phyloP scores from a whole-genome alignment of 1,140 invertebrate genomes.

The Musca domestica region DNA sequence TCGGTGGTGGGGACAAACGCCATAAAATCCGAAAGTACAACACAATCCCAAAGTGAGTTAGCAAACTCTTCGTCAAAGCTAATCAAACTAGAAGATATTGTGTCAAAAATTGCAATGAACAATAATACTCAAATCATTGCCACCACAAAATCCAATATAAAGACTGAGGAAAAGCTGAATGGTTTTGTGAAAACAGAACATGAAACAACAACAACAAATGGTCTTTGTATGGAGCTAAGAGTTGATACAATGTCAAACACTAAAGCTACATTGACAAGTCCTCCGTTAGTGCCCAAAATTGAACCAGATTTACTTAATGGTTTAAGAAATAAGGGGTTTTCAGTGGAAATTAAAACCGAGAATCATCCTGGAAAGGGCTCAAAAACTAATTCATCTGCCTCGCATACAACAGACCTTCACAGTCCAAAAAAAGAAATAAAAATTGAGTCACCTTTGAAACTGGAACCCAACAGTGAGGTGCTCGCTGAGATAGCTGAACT shows the following conservation, averaged over 20 bases:
- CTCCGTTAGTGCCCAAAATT: not conserved
- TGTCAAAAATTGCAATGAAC: not conserved
- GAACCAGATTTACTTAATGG: conserved; percentile 1
- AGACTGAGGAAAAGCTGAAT: not conserved
- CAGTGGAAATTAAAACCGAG: conserved; percentile 4
- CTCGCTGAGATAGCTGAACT: conserved; percentile 5
- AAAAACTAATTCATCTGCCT: not conserved
- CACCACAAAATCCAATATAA: not conserved
- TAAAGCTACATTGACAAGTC: too few relatives aligned
- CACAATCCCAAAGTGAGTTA: not conserved
- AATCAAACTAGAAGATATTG: not conserved
- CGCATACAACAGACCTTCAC: not conserved
- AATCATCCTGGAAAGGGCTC: not conserved
- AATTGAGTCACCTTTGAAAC: not conserved
- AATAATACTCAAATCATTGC: conserved; percentile 3
- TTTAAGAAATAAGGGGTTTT: not conserved
- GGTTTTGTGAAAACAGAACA: not conserved
- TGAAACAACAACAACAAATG: not conserved
- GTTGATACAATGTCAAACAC: too few relatives aligned
- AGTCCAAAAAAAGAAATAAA: conserved; percentile 6
- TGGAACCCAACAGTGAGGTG: not conserved
- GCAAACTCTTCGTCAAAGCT: too few relatives aligned
- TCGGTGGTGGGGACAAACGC: not conserved
- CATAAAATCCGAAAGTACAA: not conserved
- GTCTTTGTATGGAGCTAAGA: not conserved